These are phyloP conservation scores for Aythya fuligula DNA, from an alignment of 2,797 vertebrate genomes.

Conservation along the genomic window DNA sequence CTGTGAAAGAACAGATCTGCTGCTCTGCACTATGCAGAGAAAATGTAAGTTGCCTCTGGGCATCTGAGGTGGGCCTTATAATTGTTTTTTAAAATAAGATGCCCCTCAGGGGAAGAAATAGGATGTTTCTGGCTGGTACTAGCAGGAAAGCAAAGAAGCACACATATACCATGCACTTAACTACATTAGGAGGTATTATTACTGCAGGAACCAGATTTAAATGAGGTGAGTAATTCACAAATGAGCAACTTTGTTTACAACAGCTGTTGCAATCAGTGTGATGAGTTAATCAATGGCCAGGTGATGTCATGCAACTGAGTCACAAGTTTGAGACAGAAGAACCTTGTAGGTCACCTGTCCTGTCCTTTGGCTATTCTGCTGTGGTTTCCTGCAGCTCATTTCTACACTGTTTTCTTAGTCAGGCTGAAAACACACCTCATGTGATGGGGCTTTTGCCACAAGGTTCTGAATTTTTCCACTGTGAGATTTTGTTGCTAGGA, in stretches of 20 bases:
- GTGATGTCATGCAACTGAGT: neutral
- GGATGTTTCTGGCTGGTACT: neutral
- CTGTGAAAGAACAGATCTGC: neutral
- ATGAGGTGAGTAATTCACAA: slow-evolving; percentile 12
- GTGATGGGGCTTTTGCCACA: neutral
- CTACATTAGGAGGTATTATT: neutral
- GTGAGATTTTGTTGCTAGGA: neutral
- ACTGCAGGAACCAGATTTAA: neutral
- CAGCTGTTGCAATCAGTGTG: slow-evolving; percentile 29
- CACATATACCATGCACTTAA: neutral
- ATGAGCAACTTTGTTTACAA: slow-evolving; percentile 39
- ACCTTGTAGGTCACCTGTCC: neutral
- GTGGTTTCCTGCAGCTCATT: neutral
- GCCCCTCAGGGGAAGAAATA: neutral
- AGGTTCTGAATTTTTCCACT: neutral
- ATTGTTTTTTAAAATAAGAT: neutral
- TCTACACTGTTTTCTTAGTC: neutral
- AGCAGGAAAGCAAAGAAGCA: neutral
- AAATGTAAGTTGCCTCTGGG: neutral
- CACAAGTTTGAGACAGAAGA: slow-evolving; percentile 4
- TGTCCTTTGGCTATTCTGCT: neutral
- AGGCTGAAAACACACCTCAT: neutral
- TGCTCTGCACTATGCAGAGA: neutral
- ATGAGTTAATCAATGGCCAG: slow-evolving; percentile 25
- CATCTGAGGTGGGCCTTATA: neutral